Percentiles rank a stretch among this genome's conserved stretches.
Evolutionary conservation across 2,888 invertebrate genomes (phyloP).

Genomic region (Geotrupes spiniger): DNA sequence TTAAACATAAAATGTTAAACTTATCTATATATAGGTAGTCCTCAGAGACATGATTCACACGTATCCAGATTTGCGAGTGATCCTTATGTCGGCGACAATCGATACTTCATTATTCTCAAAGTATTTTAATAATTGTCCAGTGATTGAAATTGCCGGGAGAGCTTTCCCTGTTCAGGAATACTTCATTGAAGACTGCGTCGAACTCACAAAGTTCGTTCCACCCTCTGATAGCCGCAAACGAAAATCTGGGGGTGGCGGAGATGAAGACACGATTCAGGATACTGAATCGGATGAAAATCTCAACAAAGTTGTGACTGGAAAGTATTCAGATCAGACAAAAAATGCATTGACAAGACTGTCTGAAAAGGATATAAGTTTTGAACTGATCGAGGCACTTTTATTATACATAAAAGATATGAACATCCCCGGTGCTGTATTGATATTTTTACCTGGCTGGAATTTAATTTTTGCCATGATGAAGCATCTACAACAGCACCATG

Average conservation of each 20-base stretch:
- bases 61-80: conserved; percentile 87
- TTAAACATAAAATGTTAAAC: neutral
- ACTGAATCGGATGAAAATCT: conserved; percentile 66
- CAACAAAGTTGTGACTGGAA: conserved; percentile 59
- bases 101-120: conserved; percentile 88
- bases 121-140: conserved; percentile 89
- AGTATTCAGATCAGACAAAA: conserved; percentile 62
- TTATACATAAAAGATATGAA: conserved; percentile 58
- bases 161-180: conserved; percentile 86
- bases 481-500: conserved; percentile 70
- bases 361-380: conserved; percentile 92
- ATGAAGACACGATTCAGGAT: conserved; percentile 54
- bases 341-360: conserved; percentile 72
- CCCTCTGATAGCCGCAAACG: conserved; percentile 71
- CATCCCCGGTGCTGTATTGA: conserved; percentile 81
- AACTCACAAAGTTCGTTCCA: conserved; percentile 81
- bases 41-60: conserved; percentile 91
- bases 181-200: conserved; percentile 90
- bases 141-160: conserved; percentile 87
- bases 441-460: conserved; percentile 98
- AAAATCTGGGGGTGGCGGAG: conserved; percentile 57
- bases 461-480: conserved; percentile 90
- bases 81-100: conserved; percentile 98
- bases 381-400: conserved; percentile 81
- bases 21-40: conserved; percentile 56